These are phyloP conservation scores for Glossophaga mutica DNA, from an alignment of 2,797 vertebrate genomes.

Conservation along the genomic window DNA sequence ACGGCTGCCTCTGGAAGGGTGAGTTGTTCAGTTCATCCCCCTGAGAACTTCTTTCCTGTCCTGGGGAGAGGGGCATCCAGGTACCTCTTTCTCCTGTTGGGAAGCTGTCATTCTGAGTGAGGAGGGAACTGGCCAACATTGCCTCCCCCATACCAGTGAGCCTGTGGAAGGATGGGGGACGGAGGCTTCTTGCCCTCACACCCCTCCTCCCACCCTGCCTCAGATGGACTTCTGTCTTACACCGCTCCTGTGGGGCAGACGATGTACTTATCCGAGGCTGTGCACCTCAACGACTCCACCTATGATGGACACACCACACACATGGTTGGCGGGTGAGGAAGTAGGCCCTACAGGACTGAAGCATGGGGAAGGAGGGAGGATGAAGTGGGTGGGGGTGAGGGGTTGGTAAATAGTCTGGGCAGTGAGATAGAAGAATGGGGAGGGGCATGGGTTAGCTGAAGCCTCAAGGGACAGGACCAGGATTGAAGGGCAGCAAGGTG, in stretches of 20 bases:
- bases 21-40: slow-evolving; percentile 48
- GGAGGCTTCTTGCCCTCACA: not conserved
- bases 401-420: not conserved
- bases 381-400: not conserved
- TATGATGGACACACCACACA: slow-evolving; percentile 90
- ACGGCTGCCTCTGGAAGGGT: slow-evolving; percentile 95
- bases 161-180: not conserved
- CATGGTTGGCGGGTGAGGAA: slow-evolving; percentile 86
- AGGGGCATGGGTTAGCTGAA: not conserved
- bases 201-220: not conserved
- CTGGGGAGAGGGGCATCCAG: not conserved
- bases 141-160: not conserved
- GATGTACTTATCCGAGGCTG: slow-evolving; percentile 85
- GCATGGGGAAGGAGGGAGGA: not conserved
- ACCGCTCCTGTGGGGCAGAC: slow-evolving; percentile 89
- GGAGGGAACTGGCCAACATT: not conserved
- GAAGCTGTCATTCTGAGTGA: not conserved
- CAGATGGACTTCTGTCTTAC: slow-evolving; percentile 92
- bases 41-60: not conserved
- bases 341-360: rapidly evolving
- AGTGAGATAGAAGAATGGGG: not conserved
- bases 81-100: not conserved
- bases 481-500: not conserved
- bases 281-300: slow-evolving; percentile 94
- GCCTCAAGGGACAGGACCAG: not conserved